phyloP scores from a whole-genome alignment of 2,113 vertebrate species.

The Saccopteryx bilineata region DNA sequence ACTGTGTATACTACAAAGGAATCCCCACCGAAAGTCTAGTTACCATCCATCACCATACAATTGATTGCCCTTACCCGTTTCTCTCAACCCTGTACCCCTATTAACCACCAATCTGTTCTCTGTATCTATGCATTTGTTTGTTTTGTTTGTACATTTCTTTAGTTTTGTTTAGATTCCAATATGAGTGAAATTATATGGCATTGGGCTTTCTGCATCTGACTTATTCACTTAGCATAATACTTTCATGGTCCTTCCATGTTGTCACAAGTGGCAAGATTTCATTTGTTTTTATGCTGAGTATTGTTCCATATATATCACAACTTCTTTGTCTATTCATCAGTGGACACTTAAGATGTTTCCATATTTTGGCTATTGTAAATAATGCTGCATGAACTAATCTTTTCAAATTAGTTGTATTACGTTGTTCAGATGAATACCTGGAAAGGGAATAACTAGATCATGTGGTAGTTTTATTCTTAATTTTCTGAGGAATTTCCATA shows the following conservation, averaged over 20 bases:
- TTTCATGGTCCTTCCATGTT: not conserved
- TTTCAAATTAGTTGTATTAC: not conserved
- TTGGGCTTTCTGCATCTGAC: not conserved
- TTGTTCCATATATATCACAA: not conserved
- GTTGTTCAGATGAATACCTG: not conserved
- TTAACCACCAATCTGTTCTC: not conserved
- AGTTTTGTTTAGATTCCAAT: not conserved
- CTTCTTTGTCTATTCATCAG: not conserved
- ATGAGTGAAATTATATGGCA: not conserved
- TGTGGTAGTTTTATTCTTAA: not conserved
- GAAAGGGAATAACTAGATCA: not conserved
- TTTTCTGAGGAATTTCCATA: not conserved
- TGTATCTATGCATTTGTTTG: not conserved
- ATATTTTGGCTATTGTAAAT: not conserved
- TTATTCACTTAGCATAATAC: not conserved
- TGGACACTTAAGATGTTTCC: not conserved
- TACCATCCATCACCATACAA: not conserved
- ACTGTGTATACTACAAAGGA: not conserved
- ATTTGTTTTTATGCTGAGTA: not conserved
- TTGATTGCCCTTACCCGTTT: not conserved
- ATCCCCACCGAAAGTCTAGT: not conserved
- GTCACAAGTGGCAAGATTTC: not conserved
- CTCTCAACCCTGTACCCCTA: not conserved
- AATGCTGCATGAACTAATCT: not conserved
- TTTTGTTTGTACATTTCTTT: not conserved